These are phyloP conservation scores for Ischnura elegans DNA, from an alignment of 2,888 invertebrate species.

Conservation along the genomic window DNA sequence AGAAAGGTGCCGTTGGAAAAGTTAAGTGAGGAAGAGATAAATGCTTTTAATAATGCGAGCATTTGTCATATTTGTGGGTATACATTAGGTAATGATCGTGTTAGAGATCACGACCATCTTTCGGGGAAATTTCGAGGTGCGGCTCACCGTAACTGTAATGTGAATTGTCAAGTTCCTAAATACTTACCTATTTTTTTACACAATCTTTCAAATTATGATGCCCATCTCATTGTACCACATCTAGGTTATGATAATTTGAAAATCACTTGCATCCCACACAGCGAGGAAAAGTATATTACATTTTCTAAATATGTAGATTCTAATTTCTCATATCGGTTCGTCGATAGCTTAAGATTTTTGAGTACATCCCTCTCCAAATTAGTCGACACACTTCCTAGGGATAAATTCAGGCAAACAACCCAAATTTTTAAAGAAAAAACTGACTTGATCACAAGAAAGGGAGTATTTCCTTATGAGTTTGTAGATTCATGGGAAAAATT, in stretches of 20 bases:
- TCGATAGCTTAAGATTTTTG: constrained; percentile 74
- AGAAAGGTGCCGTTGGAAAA: constrained; percentile 70
- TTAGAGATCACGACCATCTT: constrained; percentile 74
- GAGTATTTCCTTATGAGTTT: constrained; percentile 73
- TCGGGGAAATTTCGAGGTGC: constrained; percentile 73
- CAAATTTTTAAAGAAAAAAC: constrained; percentile 68
- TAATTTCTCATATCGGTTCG: constrained; percentile 69
- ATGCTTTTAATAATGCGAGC: constrained; percentile 70
- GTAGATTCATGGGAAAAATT: not conserved
- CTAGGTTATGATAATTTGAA: not conserved
- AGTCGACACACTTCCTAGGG: constrained; percentile 71
- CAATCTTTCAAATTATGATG: constrained; percentile 74
- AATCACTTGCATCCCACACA: constrained; percentile 4
- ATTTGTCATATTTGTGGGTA: constrained; percentile 73
- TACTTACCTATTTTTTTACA: constrained; percentile 75
- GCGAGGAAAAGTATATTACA: not conserved
- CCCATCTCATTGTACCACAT: constrained; percentile 73
- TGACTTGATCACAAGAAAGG: constrained; percentile 72
- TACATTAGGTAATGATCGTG: constrained; percentile 71
- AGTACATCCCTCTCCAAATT: constrained; percentile 73
- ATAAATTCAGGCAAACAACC: constrained; percentile 58
- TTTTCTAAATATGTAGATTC: not conserved
- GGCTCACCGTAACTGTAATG: constrained; percentile 74
- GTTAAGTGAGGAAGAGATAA: constrained; percentile 71
- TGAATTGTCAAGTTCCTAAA: constrained; percentile 73